Percentiles rank a stretch among this genome's conserved stretches.
These are phyloP conservation scores for Philopedon plagiatum DNA, from an alignment of 2,888 invertebrate species.

Conservation along the genomic window DNA sequence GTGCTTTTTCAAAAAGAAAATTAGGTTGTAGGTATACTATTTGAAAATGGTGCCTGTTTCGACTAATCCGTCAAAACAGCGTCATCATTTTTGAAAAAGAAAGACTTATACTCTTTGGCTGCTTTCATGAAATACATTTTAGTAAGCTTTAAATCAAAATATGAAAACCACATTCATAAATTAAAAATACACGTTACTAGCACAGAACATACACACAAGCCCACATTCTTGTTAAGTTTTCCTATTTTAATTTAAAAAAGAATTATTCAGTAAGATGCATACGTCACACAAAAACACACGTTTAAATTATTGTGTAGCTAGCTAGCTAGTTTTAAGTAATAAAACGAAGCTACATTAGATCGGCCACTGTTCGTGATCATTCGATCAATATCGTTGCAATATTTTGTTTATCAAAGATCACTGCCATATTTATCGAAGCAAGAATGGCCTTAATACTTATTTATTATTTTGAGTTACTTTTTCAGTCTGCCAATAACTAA, in stretches of 20 bases:
- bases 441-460: constrained; percentile 35
- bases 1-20: constrained; percentile 27
- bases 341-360: constrained; percentile 8
- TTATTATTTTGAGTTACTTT: constrained; percentile 16
- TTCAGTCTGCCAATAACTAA: background rate
- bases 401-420: constrained; percentile 20
- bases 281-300: constrained; percentile 14
- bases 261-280: constrained; percentile 5
- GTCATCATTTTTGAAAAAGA: constrained; percentile 20
- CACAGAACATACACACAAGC: constrained; percentile 1
- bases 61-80: background rate
- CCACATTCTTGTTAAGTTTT: constrained; percentile 15
- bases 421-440: constrained; percentile 34
- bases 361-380: constrained; percentile 1
- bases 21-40: constrained; percentile 21
- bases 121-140: constrained; percentile 5
- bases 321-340: constrained; percentile 13
- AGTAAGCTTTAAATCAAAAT: background rate
- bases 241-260: background rate
- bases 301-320: constrained; percentile 26
- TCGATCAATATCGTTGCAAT: constrained; percentile 30
- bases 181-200: constrained; percentile 3
- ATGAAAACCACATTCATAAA: background rate
- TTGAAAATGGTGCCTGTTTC: constrained; percentile 17
- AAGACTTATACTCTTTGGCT: constrained; percentile 16